Percentiles rank a stretch among this genome's conserved stretches.
Evolutionary conservation across 2,888 invertebrate species (phyloP).

Genomic region (Caenorhabditis macrosperma): DNA sequence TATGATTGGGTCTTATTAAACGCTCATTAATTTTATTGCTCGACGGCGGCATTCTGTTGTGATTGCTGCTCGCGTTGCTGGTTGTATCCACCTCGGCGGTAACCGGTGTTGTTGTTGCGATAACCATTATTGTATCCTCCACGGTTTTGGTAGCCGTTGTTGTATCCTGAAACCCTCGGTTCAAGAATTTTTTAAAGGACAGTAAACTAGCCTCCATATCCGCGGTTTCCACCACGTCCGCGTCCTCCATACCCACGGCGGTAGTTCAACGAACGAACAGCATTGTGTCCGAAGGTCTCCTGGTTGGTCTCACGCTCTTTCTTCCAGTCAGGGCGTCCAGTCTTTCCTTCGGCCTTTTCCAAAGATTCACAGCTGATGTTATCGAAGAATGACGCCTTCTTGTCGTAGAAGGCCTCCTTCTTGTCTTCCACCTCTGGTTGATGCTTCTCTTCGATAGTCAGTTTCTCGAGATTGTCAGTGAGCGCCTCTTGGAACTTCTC

Average conservation of each 20-base stretch:
- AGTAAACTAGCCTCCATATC: slow-evolving; percentile 51
- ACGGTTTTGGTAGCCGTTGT: slow-evolving; percentile 10
- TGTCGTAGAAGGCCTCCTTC: slow-evolving; percentile 88
- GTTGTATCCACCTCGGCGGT: slow-evolving; percentile 51
- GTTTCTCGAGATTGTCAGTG: slow-evolving; percentile 64
- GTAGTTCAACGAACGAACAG: slow-evolving; percentile 73
- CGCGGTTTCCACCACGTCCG: slow-evolving; percentile 64
- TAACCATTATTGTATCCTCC: slow-evolving; percentile 28
- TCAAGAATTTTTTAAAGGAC: slow-evolving; percentile 6
- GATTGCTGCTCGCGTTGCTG: slow-evolving; percentile 40
- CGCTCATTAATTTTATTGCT: slow-evolving; percentile 29
- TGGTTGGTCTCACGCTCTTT: slow-evolving; percentile 79
- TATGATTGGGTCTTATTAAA: slow-evolving; percentile 10
- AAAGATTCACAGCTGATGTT: slow-evolving; percentile 96
- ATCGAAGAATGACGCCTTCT: slow-evolving; percentile 98
- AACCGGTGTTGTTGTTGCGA: slow-evolving; percentile 49
- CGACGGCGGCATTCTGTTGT: slow-evolving; percentile 28
- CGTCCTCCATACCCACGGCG: slow-evolving; percentile 70
- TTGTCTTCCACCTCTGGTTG: slow-evolving; percentile 54
- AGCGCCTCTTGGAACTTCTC: slow-evolving; percentile 89
- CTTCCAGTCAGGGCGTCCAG: slow-evolving; percentile 78
- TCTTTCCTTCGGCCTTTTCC: slow-evolving; percentile 78
- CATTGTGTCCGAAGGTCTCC: slow-evolving; percentile 79
- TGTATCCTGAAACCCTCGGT: too few species aligned
- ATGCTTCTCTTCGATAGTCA: slow-evolving; percentile 58